Evolutionary conservation across 2,888 invertebrate genomes (phyloP).

Genomic region (Eupithecia vulgata): DNA sequence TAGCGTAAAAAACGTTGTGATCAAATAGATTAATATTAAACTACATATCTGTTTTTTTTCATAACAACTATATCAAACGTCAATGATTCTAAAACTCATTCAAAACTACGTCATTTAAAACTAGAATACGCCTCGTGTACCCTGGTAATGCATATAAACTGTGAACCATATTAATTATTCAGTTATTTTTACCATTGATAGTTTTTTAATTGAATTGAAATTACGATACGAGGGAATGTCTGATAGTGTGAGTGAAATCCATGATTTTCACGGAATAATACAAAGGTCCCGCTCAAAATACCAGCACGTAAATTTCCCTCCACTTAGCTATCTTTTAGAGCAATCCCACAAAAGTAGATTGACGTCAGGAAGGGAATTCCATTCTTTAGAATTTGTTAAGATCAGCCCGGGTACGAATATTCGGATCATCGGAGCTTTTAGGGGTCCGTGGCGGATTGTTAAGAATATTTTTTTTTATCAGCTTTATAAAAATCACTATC

Average conservation of each 20-base stretch:
- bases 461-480: background rate
- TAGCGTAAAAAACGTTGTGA: too few species aligned
- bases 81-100: too few species aligned
- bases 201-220: background rate
- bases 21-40: too few species aligned
- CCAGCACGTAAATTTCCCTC: slow-evolving; percentile 40
- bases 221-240: background rate
- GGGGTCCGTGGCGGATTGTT: slow-evolving; percentile 15
- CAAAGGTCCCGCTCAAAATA: slow-evolving; percentile 10
- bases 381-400: slow-evolving; percentile 73
- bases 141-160: background rate
- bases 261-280: background rate
- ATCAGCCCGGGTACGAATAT: slow-evolving; percentile 61
- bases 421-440: slow-evolving; percentile 53
- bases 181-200: background rate
- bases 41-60: too few species aligned
- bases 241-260: background rate
- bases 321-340: slow-evolving; percentile 61
- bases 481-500: background rate
- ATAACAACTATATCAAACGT: too few species aligned
- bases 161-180: background rate
- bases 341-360: slow-evolving; percentile 72
- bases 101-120: too few species aligned
- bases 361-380: slow-evolving; percentile 69
- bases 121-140: background rate